Evolutionary conservation across 2,113 vertebrate species (phyloP).

Genomic region (Syngnathus floridae): DNA sequence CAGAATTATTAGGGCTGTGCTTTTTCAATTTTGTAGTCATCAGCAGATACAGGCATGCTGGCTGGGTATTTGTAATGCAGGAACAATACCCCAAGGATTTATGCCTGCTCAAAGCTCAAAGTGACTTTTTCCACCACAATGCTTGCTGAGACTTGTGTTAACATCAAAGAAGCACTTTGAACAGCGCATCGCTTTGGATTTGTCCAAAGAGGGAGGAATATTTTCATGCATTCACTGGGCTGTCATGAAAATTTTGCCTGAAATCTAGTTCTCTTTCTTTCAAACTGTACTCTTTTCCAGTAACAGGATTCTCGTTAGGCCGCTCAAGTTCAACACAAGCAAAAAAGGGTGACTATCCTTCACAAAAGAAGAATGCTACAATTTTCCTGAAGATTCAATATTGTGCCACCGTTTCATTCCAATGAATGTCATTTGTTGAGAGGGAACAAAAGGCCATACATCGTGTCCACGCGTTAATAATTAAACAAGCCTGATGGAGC

Average conservation of each 20-base stretch:
- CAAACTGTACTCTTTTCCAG: neutral
- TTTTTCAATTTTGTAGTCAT: conserved; percentile 99
- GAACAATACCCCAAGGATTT: conserved; percentile 77
- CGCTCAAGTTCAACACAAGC: neutral
- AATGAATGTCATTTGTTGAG: too few relatives aligned
- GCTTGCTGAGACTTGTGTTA: conserved; percentile 77
- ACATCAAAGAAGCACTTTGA: conserved; percentile 54
- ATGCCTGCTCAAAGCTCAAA: conserved; percentile 76
- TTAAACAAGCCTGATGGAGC: too few relatives aligned
- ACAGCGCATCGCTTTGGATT: neutral
- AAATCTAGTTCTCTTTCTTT: neutral
- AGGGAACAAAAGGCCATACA: too few relatives aligned
- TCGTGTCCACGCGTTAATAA: too few relatives aligned
- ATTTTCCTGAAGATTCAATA: too few relatives aligned
- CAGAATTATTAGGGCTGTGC: conserved; percentile 98
- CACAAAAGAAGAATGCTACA: too few relatives aligned
- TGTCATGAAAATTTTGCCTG: conserved; percentile 10
- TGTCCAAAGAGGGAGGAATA: conserved; percentile 36
- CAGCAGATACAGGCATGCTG: conserved; percentile 91
- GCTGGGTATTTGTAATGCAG: conserved; percentile 85
- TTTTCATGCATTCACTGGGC: conserved; percentile 49
- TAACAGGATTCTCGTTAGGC: neutral
- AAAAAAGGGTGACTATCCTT: neutral
- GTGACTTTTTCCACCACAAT: conserved; percentile 66
- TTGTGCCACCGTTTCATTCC: too few relatives aligned